A percentile compares a stretch with the other conserved stretches of the same genome.
These are phyloP conservation scores for Pogonomyrmex californicus DNA, from an alignment of 1,140 invertebrate genomes.

Conservation along the genomic window DNA sequence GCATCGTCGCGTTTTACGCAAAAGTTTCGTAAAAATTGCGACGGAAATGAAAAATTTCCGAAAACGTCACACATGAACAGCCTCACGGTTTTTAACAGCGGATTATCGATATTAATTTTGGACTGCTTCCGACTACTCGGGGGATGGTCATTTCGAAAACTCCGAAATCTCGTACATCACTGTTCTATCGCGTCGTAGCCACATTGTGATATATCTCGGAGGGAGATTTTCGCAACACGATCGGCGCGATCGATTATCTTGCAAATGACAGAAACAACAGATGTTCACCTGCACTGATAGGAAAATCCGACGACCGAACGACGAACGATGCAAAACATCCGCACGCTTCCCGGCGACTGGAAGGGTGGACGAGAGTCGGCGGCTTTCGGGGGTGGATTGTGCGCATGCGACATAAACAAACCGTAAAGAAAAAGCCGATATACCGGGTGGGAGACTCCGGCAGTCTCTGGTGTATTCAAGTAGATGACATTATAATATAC, in stretches of 20 bases:
- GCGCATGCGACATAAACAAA: slow-evolving; percentile 82
- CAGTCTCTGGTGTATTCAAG: slow-evolving; percentile 19
- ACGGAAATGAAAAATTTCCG: not conserved
- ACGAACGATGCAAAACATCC: slow-evolving; percentile 78
- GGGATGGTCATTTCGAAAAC: not conserved
- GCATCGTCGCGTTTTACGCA: not conserved
- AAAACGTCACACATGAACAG: not conserved
- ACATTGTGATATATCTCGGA: not conserved
- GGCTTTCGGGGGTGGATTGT: slow-evolving; percentile 59
- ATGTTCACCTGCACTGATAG: slow-evolving; percentile 37
- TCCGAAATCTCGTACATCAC: not conserved
- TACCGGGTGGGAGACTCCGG: slow-evolving; percentile 52
- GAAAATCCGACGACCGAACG: slow-evolving; percentile 50
- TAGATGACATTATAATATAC: slow-evolving; percentile 60
- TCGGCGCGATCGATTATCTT: slow-evolving; percentile 16
- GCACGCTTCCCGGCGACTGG: slow-evolving; percentile 80
- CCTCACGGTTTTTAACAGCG: not conserved
- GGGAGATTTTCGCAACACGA: not conserved
- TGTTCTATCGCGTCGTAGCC: not conserved
- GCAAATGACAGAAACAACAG: not conserved
- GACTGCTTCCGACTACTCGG: not conserved
- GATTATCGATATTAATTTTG: not conserved
- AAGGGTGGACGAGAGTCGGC: slow-evolving; percentile 66
- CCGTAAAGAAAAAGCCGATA: slow-evolving; percentile 73
- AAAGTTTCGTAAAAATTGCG: not conserved